These are phyloP conservation scores for Epirrhoe tristata DNA, from an alignment of 2,888 invertebrate species.

Conservation along the genomic window DNA sequence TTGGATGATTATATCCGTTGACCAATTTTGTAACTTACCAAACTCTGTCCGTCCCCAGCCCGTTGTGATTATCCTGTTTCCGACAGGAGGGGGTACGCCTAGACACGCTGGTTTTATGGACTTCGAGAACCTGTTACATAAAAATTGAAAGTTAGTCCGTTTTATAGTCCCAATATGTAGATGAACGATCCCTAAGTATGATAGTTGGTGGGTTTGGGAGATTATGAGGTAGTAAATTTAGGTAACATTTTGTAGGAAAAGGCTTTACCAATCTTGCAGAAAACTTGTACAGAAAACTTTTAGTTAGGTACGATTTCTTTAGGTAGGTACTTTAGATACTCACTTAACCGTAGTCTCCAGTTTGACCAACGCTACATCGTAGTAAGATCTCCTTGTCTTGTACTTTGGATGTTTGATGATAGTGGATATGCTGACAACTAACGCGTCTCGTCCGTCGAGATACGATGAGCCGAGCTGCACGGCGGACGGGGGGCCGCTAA, in stretches of 20 bases:
- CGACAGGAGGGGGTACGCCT: conserved; percentile 64
- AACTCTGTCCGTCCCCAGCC: conserved; percentile 77
- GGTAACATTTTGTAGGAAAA: too few relatives aligned
- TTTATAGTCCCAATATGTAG: too few relatives aligned
- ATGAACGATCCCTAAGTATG: too few relatives aligned
- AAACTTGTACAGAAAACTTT: too few relatives aligned
- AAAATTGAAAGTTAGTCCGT: too few relatives aligned
- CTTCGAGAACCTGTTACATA: conserved; percentile 63
- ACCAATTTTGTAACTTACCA: conserved; percentile 51
- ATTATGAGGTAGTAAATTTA: too few relatives aligned
- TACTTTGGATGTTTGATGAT: conserved; percentile 74
- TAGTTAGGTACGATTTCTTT: too few relatives aligned
- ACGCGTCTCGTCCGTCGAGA: conserved; percentile 65
- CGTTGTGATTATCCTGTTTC: conserved; percentile 66
- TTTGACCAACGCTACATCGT: conserved; percentile 70
- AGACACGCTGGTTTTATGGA: conserved; percentile 74
- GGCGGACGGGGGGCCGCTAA: conserved; percentile 69
- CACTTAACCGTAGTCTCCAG: conserved; percentile 55
- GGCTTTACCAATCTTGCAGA: too few relatives aligned
- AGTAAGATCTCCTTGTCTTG: conserved; percentile 65
- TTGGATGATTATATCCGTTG: too few relatives aligned
- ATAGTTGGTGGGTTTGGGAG: too few relatives aligned
- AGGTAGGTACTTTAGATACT: too few relatives aligned
- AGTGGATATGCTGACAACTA: conserved; percentile 57
- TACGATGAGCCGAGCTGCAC: conserved; percentile 74